Percentiles rank a stretch among this genome's conserved stretches.
Conservation (phyloP, 1,140 invertebrate species). For the Eriocheir sinensis region DNA sequence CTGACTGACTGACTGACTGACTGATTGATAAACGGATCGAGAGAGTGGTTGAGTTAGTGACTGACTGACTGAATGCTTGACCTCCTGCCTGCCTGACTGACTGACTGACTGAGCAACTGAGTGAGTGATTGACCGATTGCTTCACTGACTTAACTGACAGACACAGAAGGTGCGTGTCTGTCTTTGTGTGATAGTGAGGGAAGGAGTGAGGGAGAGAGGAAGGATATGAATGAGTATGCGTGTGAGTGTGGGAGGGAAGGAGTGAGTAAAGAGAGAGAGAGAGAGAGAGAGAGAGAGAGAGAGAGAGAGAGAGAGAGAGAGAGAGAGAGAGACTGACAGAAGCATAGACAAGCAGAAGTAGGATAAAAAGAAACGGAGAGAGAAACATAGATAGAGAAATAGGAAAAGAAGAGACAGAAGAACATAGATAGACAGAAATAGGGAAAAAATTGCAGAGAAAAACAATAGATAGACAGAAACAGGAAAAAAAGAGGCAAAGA, state of each 20-base stretch:
- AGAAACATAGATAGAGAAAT: not conserved
- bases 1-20: not conserved
- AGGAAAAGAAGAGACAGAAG: not conserved
- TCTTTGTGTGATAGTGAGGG: not conserved
- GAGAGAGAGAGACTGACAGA: conserved; percentile 36
- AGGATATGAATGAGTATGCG: not conserved
- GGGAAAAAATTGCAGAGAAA: too few relatives aligned
- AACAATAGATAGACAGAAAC: too few relatives aligned
- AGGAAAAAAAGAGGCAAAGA: too few relatives aligned
- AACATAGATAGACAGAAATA: too few relatives aligned
- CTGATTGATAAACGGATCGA: not conserved
- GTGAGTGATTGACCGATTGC: too few relatives aligned
- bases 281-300: conserved; percentile 52
- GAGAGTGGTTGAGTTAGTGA: too few relatives aligned
- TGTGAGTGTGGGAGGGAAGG: not conserved
- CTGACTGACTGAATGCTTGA: too few relatives aligned
- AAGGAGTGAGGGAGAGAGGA: not conserved
- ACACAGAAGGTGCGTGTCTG: too few relatives aligned
- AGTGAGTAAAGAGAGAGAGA: conserved; percentile 29
- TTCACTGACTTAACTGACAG: too few relatives aligned
- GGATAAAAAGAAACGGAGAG: not conserved
- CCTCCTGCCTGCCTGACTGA: too few relatives aligned
- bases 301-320: conserved; percentile 1
- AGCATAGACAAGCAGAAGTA: not conserved
- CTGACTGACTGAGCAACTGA: too few relatives aligned